phyloP scores from a whole-genome alignment of 2,797 vertebrate genomes.

The Dendrocincla tyrannina region DNA sequence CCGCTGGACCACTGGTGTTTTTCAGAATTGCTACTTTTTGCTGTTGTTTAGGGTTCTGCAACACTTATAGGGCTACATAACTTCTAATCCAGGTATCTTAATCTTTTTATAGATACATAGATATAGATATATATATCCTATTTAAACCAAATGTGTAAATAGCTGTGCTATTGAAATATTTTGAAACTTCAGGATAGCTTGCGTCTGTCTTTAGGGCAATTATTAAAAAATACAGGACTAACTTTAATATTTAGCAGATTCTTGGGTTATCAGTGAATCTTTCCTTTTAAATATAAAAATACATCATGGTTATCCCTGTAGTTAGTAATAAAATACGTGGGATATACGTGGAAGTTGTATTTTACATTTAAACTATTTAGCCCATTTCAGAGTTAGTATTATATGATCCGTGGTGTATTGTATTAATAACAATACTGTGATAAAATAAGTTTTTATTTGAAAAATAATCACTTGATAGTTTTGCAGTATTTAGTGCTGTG shows the following conservation, averaged over 20 bases:
- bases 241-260: not conserved
- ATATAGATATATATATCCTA: not conserved
- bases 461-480: not conserved
- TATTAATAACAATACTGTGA: conserved; percentile 44
- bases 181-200: conserved; percentile 18
- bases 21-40: not conserved
- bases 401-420: not conserved
- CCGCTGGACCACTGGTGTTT: not conserved
- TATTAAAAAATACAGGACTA: not conserved
- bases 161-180: conserved; percentile 7
- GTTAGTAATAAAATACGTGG: conserved; percentile 54
- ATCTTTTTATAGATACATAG: not conserved
- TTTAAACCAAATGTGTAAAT: conserved; percentile 54
- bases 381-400: conserved; percentile 14
- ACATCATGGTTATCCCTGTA: not conserved
- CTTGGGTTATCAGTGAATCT: not conserved
- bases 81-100: conserved; percentile 53
- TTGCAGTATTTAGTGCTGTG: not conserved
- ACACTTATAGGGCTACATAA: conserved; percentile 34
- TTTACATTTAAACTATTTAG: conserved; percentile 10
- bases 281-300: conserved; percentile 9
- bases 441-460: not conserved
- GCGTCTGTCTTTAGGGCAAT: not conserved
- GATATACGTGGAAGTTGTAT: conserved; percentile 49
- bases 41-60: conserved; percentile 21